Evolutionary conservation across 2,888 invertebrate species (phyloP).

Genomic region (Perithous albicinctus): DNA sequence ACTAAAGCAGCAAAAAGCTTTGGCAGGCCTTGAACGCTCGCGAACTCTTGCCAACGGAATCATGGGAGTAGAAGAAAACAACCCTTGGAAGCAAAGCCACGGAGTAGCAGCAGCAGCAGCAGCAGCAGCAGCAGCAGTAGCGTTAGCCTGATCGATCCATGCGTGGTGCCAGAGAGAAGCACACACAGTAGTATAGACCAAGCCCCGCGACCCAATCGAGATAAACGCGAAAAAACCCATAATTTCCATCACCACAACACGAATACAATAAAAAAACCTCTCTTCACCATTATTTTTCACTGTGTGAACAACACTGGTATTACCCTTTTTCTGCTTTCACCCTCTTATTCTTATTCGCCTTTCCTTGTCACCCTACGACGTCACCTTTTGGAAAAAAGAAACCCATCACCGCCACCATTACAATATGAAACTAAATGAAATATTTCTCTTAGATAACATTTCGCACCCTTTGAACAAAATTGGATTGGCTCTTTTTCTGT

Average conservation of each 20-base stretch:
- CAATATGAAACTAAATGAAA: too few relatives aligned
- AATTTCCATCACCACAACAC: not conserved
- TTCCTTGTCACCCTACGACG: not conserved
- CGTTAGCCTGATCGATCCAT: conserved; percentile 66
- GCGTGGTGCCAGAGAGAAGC: conserved; percentile 46
- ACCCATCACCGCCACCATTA: too few relatives aligned
- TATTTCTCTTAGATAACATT: too few relatives aligned
- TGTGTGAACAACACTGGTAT: not conserved
- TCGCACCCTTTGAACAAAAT: too few relatives aligned
- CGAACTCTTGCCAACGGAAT: conserved; percentile 59
- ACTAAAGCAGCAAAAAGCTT: not conserved
- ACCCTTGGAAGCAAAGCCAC: conserved; percentile 45
- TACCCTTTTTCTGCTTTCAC: not conserved
- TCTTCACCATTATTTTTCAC: not conserved
- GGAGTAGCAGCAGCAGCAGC: conserved; percentile 29
- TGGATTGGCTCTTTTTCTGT: too few relatives aligned
- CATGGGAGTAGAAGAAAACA: conserved; percentile 63
- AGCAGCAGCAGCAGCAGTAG: conserved; percentile 38
- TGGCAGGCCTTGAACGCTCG: conserved; percentile 65
- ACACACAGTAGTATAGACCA: conserved; percentile 53
- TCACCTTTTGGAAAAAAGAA: too few relatives aligned
- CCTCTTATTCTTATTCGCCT: not conserved
- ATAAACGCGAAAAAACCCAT: conserved; percentile 48
- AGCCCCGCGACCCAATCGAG: conserved; percentile 58
- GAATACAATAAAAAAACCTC: not conserved